phyloP scores from a whole-genome alignment of 1,140 invertebrate species.

The Atta colombica region DNA sequence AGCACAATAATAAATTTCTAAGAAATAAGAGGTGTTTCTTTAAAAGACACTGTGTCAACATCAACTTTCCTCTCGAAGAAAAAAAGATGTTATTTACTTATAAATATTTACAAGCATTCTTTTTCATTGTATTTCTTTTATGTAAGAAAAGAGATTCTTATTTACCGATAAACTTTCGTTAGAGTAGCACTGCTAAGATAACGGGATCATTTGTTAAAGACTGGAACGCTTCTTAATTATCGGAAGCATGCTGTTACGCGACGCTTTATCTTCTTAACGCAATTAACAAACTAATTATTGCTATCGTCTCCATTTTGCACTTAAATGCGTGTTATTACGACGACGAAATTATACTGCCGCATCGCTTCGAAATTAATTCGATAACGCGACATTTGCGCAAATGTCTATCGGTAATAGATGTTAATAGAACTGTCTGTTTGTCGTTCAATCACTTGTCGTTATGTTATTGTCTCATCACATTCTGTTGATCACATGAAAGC shows the following conservation, averaged over 20 bases:
- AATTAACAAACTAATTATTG: slow-evolving; percentile 18
- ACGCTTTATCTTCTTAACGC: not conserved
- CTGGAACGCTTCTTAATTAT: not conserved
- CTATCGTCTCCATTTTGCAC: not conserved
- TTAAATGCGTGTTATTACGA: not conserved
- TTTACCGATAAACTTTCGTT: not conserved
- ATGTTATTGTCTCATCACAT: not conserved
- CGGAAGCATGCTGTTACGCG: not conserved
- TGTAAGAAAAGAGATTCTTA: not conserved
- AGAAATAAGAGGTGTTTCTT: no score
- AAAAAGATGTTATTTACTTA: not conserved
- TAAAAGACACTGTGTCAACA: no score
- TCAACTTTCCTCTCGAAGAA: not conserved
- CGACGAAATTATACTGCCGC: no score
- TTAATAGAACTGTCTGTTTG: not conserved
- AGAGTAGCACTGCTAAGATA: not conserved
- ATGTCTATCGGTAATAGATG: not conserved
- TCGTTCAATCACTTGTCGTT: not conserved
- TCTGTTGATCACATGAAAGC: not conserved
- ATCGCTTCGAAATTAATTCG: slow-evolving; percentile 9
- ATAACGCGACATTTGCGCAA: not conserved
- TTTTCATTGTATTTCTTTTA: not conserved
- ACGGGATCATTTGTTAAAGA: not conserved
- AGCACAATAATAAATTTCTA: no score
- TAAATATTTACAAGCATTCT: not conserved